phyloP scores from a whole-genome alignment of 2,113 vertebrate genomes.

The Sebastes schlegelii region DNA sequence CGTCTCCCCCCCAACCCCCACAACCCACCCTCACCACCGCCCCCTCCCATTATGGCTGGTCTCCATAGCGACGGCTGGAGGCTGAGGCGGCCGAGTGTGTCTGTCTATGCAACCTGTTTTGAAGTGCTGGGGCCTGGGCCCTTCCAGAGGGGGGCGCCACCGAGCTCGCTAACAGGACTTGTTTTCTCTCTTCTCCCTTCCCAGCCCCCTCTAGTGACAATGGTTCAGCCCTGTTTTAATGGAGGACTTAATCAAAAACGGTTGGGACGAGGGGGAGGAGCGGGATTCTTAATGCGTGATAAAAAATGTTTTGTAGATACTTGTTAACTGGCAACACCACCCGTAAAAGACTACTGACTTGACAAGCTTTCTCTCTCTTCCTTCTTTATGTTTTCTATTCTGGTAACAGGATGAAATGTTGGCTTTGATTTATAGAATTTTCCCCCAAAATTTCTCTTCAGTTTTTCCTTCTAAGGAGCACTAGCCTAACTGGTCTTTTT shows the following conservation, averaged over 20 bases:
- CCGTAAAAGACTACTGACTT: constrained; percentile 98
- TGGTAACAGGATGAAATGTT: constrained; percentile 90
- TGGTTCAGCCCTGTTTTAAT: constrained; percentile 86
- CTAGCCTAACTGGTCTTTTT: constrained; percentile 95
- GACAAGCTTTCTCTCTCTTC: constrained; percentile 86
- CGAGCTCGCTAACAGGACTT: constrained; percentile 70
- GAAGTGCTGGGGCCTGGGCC: constrained; percentile 89
- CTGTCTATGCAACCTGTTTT: constrained; percentile 99
- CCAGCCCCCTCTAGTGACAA: constrained; percentile 63
- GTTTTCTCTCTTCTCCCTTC: constrained; percentile 57
- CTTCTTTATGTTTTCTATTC: constrained; percentile 81
- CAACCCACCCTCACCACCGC: constrained; percentile 51
- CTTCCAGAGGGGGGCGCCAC: constrained; percentile 85
- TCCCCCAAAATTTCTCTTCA: constrained; percentile 35
- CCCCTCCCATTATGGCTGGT: constrained; percentile 89
- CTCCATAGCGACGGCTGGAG: constrained; percentile 76
- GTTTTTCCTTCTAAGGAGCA: constrained; percentile 88
- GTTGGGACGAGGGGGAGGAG: constrained; percentile 73
- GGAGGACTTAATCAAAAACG: constrained; percentile 77
- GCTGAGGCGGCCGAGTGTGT: constrained; percentile 80
- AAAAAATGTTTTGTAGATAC: constrained; percentile 96
- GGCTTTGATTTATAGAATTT: constrained; percentile 77
- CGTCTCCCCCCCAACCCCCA: constrained; percentile 81
- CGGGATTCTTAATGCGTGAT: constrained; percentile 82
- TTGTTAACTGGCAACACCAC: constrained; percentile 91